A percentile compares a stretch with the other conserved stretches of the same genome.
These are phyloP conservation scores for Daphoenositta chrysoptera DNA, from an alignment of 2,113 vertebrate genomes.

Conservation along the genomic window DNA sequence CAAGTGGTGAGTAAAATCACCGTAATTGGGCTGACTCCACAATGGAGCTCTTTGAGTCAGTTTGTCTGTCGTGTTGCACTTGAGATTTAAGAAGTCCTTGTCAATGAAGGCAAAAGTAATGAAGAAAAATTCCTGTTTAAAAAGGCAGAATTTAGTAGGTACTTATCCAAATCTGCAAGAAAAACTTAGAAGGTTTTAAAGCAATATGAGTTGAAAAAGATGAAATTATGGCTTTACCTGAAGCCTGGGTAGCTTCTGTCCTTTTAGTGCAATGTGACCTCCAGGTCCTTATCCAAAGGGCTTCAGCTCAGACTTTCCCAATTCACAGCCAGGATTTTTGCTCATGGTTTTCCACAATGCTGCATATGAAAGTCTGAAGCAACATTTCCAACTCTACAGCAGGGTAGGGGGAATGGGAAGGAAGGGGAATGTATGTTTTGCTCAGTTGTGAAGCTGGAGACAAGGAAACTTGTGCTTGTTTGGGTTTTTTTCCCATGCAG, in stretches of 20 bases:
- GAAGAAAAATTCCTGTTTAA: background rate
- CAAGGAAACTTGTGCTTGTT: slow-evolving; percentile 25
- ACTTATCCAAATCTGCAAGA: background rate
- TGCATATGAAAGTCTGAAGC: background rate
- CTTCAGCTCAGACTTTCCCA: background rate
- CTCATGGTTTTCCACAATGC: background rate
- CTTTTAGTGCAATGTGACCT: background rate
- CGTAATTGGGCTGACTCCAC: rapidly evolving
- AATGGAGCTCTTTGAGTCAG: rapidly evolving
- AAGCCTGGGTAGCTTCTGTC: background rate
- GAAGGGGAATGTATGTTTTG: background rate
- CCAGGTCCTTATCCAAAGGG: background rate
- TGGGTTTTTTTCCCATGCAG: background rate
- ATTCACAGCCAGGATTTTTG: background rate
- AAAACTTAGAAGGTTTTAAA: background rate
- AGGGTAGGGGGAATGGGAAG: background rate
- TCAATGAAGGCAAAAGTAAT: background rate
- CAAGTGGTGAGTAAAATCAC: background rate
- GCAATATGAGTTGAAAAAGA: background rate
- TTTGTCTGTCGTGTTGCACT: rapidly evolving
- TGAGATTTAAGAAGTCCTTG: background rate
- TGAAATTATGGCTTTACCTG: background rate
- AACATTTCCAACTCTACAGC: background rate
- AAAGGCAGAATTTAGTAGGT: background rate
- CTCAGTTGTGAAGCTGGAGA: slow-evolving; percentile 3